Evolutionary conservation across 1,140 invertebrate species (phyloP), one percentile per base, ranked within the genome.

Genomic region (Agraylea sexmaculata): DNA sequence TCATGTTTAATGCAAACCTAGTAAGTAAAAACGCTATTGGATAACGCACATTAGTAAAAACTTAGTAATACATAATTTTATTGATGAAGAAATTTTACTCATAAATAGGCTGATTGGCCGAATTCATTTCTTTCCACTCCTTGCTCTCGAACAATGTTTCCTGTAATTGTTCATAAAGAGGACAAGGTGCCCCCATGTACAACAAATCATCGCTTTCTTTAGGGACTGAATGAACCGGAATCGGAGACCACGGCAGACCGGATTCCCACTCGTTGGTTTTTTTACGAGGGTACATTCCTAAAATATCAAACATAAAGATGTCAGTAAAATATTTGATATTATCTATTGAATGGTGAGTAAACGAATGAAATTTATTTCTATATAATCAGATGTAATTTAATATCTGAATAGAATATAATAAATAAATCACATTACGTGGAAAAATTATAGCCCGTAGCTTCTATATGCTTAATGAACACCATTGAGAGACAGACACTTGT

Each of bases 171-270:
- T 74, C 57, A 51, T 79, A 85, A 36, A 65, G 68, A 0, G 73
- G 65, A 56, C 85, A 89, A 12, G 66, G 60, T 45, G 74, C 76
- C 52, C 81, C 76, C 52, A 69, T 70, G 11, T 68, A 68, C 19
- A 83, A 50, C 16, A 88, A 54, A 44, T 73, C 52, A 66, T 91
- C 87, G 16, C 71, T 42, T 1, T 63, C 49, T 55, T 77, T 68
- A 0, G 83, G 79, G 13, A 68, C 50, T 1, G 87, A 87, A 49
- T 91, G 87, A 7, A 94, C 70, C 1, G 90, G 87, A 50, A 94
- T 84, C 0, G 90, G 89, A 58, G 91, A 87, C 90, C 90, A 95
- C 8, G 62, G 51, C 1, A 91, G 56, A 2, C 72, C 45, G 1
- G 51, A 40, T 54, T 87, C 74, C 83, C 86, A 92, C 2, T 75